Percentiles rank a stretch among this genome's conserved stretches.
Evolutionary conservation across 2,888 invertebrate genomes (phyloP).

Genomic region (Cephonodes hylas): DNA sequence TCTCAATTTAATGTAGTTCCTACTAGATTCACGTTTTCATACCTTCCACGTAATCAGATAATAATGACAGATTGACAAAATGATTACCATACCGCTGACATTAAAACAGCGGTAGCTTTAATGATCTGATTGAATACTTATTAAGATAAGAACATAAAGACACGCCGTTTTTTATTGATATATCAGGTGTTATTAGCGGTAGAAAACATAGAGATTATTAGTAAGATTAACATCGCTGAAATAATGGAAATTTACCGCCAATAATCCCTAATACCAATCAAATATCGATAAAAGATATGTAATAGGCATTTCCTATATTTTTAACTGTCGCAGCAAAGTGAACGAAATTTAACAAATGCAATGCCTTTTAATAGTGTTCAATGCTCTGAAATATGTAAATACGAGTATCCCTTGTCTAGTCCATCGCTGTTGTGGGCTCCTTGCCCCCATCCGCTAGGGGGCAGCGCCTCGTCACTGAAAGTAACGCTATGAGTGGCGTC

Average conservation of each 20-base stretch:
- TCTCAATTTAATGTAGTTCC: no score
- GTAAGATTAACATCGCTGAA: not conserved
- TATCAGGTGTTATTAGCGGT: not conserved
- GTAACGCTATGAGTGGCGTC: no score
- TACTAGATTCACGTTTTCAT: no score
- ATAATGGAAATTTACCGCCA: not conserved
- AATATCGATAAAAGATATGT: not conserved
- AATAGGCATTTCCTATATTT: not conserved
- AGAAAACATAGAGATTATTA: not conserved
- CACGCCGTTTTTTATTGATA: not conserved
- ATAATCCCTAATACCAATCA: not conserved
- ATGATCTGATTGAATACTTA: not conserved
- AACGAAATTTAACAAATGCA: no score
- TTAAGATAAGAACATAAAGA: not conserved
- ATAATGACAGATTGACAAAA: not conserved
- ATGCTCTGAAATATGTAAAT: no score
- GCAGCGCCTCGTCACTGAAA: no score
- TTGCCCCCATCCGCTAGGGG: no score
- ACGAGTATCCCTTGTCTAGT: no score
- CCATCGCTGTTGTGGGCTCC: no score
- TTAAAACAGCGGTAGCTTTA: not conserved
- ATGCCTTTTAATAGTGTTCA: no score
- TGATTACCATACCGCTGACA: not conserved
- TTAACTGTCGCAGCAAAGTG: no score
- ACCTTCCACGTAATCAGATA: not conserved